A percentile compares a stretch with the other conserved stretches of the same genome.
Conservation (phyloP, 2,888 invertebrate species). For the Arrhopalites spinosus region DNA sequence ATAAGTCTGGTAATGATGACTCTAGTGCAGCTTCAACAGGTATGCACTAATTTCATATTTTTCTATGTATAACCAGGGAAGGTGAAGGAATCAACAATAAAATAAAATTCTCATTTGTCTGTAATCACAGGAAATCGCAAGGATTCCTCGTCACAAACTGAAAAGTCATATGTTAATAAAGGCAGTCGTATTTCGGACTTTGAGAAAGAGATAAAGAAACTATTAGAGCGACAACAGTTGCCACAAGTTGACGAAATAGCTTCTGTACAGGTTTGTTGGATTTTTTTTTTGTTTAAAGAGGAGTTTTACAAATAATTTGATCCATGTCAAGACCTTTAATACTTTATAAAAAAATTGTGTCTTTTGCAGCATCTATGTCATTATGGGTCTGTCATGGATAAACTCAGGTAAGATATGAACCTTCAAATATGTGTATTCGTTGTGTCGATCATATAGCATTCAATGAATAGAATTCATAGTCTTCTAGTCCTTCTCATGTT, state of each 20-base stretch:
- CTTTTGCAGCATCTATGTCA: no score
- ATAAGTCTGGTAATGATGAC: conserved; percentile 32
- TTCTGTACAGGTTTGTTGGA: conserved; percentile 54
- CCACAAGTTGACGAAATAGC: conserved; percentile 57
- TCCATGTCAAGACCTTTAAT: no score
- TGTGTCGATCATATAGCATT: no score
- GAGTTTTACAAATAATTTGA: no score
- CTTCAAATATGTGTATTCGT: no score
- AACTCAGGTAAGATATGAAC: conserved; percentile 47
- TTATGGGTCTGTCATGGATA: conserved; percentile 56
- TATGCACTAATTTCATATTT: no score
- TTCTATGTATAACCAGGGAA: no score
- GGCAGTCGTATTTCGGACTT: conserved; percentile 64
- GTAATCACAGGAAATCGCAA: conserved; percentile 43
- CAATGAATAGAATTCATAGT: neutral
- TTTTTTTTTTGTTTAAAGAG: no score
- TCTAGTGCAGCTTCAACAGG: conserved; percentile 53
- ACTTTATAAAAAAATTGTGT: no score
- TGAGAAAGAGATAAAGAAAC: conserved; percentile 78
- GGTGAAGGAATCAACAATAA: no score
- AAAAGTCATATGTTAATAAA: conserved; percentile 55
- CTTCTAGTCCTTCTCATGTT: no score
- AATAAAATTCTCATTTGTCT: no score
- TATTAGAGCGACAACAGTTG: conserved; percentile 73
- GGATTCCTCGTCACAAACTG: conserved; percentile 55